Conservation (phyloP, 2,113 vertebrate genomes). For the Platysteira castanea region DNA sequence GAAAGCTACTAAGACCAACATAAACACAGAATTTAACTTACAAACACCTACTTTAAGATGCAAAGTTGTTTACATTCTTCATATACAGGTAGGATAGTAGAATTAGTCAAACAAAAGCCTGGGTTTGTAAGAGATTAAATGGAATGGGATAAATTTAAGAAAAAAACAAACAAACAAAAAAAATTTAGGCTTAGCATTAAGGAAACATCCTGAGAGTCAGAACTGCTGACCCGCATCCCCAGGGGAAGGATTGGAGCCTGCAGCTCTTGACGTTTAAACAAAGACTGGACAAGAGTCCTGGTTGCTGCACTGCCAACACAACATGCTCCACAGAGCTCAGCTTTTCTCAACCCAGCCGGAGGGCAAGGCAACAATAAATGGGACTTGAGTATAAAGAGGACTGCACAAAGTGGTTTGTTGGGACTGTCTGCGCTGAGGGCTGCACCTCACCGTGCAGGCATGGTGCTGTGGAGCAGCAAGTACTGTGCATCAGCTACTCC, state of each 20-base stretch:
- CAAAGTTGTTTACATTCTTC: not conserved
- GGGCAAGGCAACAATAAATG: not conserved
- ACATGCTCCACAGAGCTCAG: not conserved
- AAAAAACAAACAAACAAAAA: not conserved
- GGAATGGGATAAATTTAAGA: not conserved
- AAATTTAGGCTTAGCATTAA: not conserved
- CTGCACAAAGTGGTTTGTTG: not conserved
- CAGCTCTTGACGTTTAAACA: slow-evolving; percentile 13
- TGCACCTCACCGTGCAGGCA: not conserved
- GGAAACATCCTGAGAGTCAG: not conserved
- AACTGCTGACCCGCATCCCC: not conserved
- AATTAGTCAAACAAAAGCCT: not conserved
- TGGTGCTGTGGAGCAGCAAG: not conserved
- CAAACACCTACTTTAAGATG: not conserved
- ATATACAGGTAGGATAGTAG: not conserved
- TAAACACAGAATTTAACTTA: not conserved
- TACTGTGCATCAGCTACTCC: not conserved
- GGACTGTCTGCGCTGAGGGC: not conserved
- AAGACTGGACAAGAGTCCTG: slow-evolving; percentile 22
- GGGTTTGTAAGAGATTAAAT: not conserved
- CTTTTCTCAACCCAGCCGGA: not conserved
- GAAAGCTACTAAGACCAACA: not conserved
- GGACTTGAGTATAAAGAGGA: not conserved
- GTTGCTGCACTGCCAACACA: not conserved
- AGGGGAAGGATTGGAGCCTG: not conserved